A percentile compares a stretch with the other conserved stretches of the same genome.
phyloP scores from a whole-genome alignment of 2,888 invertebrate species.

The Stomorhina lunata region DNA sequence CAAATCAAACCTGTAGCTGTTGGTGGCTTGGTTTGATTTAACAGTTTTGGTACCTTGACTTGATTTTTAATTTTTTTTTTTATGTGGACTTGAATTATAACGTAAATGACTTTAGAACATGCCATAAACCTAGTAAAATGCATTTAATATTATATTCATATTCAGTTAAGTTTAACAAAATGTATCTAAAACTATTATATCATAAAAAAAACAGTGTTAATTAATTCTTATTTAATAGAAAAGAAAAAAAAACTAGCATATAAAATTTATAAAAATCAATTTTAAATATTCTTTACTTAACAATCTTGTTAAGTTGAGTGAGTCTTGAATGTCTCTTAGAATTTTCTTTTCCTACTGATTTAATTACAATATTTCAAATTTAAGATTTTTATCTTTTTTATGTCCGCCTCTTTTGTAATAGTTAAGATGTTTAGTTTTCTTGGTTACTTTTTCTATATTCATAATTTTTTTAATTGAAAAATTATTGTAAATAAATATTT shows the following conservation, averaged over 20 bases:
- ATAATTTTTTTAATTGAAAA: not conserved
- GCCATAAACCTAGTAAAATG: slow-evolving; percentile 29
- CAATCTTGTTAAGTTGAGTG: no score
- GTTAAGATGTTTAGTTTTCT: not conserved
- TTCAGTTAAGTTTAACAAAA: not conserved
- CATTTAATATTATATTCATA: not conserved
- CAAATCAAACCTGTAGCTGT: no score
- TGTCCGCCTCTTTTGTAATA: not conserved
- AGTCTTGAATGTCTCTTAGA: no score
- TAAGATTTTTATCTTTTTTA: not conserved
- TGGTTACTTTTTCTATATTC: no score
- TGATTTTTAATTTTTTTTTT: slow-evolving; percentile 35
- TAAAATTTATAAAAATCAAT: no score
- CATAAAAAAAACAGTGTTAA: not conserved
- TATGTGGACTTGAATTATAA: slow-evolving; percentile 54
- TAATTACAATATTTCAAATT: not conserved
- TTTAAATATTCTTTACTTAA: no score
- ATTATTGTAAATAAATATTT: not conserved
- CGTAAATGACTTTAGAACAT: slow-evolving; percentile 58
- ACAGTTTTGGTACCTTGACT: slow-evolving; percentile 48
- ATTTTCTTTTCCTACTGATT: not conserved
- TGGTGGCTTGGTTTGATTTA: not conserved
- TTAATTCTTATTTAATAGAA: no score
- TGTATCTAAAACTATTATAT: not conserved
- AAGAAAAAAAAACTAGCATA: no score